Percentiles rank a stretch among this genome's conserved stretches.
phyloP scores from a whole-genome alignment of 2,113 vertebrate genomes.

The Pelecanus crispus region DNA sequence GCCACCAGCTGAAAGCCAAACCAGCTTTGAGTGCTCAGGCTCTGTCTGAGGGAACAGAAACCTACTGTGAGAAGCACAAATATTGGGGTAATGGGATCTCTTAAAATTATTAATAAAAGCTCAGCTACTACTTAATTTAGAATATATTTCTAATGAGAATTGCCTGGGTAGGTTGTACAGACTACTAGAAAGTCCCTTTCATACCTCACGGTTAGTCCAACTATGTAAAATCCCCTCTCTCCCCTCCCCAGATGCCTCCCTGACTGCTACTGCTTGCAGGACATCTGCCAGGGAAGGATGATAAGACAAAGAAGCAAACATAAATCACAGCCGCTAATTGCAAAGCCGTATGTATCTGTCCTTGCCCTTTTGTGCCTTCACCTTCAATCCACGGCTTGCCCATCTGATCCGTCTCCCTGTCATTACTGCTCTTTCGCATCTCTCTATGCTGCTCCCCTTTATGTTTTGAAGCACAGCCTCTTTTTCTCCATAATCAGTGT shows the following conservation, averaged over 20 bases:
- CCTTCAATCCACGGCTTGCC: background rate
- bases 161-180: background rate
- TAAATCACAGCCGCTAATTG: constrained; percentile 40
- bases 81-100: background rate
- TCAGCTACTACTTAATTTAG: background rate
- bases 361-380: background rate
- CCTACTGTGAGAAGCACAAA: background rate
- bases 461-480: background rate
- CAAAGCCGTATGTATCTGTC: background rate
- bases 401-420: background rate
- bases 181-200: background rate
- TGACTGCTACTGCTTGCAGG: background rate
- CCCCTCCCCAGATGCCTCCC: background rate
- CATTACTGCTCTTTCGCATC: background rate
- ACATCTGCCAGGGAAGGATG: background rate
- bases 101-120: background rate
- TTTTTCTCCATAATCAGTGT: background rate
- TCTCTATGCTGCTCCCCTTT: background rate
- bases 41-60: background rate
- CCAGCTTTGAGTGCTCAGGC: background rate
- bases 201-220: accelerated
- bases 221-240: background rate
- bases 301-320: background rate
- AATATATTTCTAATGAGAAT: background rate
- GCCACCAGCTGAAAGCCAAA: background rate